Conservation (phyloP, 53 echinoderm and acorn worm species). For the Pentamera pediparva region DNA sequence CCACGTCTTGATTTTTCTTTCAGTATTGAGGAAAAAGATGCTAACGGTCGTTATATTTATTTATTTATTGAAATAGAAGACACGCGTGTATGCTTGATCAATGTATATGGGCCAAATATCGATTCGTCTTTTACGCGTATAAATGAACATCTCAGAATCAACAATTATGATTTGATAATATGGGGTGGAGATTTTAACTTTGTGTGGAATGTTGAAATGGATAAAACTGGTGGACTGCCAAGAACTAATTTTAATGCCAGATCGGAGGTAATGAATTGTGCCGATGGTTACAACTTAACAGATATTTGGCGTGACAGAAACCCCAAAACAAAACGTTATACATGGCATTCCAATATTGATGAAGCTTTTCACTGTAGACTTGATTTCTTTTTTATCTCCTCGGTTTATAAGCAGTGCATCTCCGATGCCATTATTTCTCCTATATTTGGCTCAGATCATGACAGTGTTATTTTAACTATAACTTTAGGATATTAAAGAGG, state of each 20-base stretch:
- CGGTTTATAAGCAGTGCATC: neutral
- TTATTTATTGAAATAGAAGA: neutral
- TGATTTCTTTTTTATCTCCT: neutral
- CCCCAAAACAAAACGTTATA: neutral
- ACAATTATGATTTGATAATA: neutral
- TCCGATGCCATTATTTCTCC: neutral
- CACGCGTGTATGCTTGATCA: neutral
- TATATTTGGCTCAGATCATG: neutral
- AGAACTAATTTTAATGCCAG: neutral
- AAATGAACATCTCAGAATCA: neutral
- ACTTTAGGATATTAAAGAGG: neutral
- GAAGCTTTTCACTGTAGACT: neutral
- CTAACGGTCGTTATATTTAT: neutral
- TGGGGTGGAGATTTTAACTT: neutral
- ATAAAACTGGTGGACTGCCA: neutral
- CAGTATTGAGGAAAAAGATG: neutral
- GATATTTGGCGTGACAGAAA: neutral
- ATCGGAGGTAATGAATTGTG: too few species aligned
- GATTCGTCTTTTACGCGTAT: neutral
- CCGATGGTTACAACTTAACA: neutral
- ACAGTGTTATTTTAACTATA: neutral
- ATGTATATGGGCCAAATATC: neutral
- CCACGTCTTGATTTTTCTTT: neutral
- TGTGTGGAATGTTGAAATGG: neutral
- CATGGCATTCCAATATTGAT: neutral